A percentile compares a stretch with the other conserved stretches of the same genome.
Conservation (phyloP, 2,888 invertebrate species). For the Drosophila percnosoma region DNA sequence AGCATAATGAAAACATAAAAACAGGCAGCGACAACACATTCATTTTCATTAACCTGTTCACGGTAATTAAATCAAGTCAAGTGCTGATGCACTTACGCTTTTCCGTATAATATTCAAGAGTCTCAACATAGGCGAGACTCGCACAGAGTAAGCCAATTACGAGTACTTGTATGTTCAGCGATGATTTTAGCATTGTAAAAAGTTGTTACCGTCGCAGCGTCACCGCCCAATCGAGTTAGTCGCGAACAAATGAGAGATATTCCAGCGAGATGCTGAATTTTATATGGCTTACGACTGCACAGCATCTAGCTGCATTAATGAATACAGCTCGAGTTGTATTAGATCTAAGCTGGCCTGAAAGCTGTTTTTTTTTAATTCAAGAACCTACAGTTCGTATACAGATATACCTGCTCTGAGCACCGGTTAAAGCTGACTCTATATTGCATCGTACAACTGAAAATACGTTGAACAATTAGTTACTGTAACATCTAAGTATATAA, state of each 20-base stretch:
- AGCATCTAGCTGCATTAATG: slow-evolving; percentile 5
- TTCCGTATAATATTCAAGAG: slow-evolving; percentile 59
- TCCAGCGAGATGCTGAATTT: slow-evolving; percentile 40
- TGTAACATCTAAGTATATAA: neutral
- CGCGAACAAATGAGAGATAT: slow-evolving; percentile 59
- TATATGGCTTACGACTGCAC: slow-evolving; percentile 50
- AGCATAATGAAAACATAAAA: slow-evolving; percentile 10
- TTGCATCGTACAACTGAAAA: slow-evolving; percentile 46
- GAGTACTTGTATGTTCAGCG: slow-evolving; percentile 12
- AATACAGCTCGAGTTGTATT: neutral
- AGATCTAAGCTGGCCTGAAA: slow-evolving; percentile 5
- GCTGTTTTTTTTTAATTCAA: slow-evolving; percentile 1
- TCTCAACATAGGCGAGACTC: slow-evolving; percentile 25
- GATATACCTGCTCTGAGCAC: slow-evolving; percentile 1
- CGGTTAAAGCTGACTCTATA: slow-evolving; percentile 13
- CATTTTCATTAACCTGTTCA: slow-evolving; percentile 25
- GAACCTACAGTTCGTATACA: slow-evolving; percentile 5
- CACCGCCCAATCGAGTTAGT: slow-evolving; percentile 54
- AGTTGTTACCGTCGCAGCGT: slow-evolving; percentile 34
- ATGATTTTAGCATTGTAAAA: slow-evolving; percentile 36
- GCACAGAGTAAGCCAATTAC: slow-evolving; percentile 48
- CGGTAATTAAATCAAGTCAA: slow-evolving; percentile 23
- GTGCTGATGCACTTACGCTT: slow-evolving; percentile 67
- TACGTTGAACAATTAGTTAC: slow-evolving; percentile 7
- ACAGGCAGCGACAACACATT: neutral